phyloP scores from a whole-genome alignment of 2,888 invertebrate species.

The Agrotis segetum region DNA sequence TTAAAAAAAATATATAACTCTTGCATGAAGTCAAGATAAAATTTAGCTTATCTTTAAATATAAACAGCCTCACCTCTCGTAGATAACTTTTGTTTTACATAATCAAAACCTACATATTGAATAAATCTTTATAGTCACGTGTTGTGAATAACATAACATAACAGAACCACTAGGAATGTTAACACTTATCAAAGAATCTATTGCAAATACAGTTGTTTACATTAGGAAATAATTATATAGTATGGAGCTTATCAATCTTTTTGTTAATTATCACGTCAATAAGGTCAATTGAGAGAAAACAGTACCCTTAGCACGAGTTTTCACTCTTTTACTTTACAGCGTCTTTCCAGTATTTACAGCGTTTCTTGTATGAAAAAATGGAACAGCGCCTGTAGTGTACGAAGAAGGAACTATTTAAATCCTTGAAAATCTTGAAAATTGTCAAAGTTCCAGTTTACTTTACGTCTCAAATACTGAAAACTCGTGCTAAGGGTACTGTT shows the following conservation, averaged over 20 bases:
- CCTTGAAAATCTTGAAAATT: too few relatives aligned
- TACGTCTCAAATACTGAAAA: too few relatives aligned
- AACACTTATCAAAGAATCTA: constrained; percentile 5
- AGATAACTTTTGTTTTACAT: neutral
- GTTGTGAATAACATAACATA: neutral
- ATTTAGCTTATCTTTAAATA: neutral
- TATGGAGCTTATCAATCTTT: constrained; percentile 19
- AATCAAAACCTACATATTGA: neutral
- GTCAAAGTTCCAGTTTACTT: too few relatives aligned
- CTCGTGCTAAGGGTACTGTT: too few relatives aligned
- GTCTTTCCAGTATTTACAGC: too few relatives aligned
- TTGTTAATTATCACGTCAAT: constrained; percentile 3
- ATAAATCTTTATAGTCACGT: neutral
- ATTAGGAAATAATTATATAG: constrained; percentile 10
- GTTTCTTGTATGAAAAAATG: too few relatives aligned
- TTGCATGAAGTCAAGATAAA: neutral
- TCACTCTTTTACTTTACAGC: too few relatives aligned
- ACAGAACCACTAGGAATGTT: neutral
- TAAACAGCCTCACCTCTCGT: neutral
- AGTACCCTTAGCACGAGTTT: too few relatives aligned
- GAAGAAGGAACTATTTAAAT: too few relatives aligned
- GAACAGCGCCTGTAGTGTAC: too few relatives aligned
- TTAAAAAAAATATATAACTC: constrained; percentile 2
- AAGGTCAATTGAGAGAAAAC: constrained; percentile 28
- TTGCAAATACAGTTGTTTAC: constrained; percentile 24